These are phyloP conservation scores for Periparus ater DNA, from an alignment of 2,797 vertebrate genomes.

Conservation along the genomic window DNA sequence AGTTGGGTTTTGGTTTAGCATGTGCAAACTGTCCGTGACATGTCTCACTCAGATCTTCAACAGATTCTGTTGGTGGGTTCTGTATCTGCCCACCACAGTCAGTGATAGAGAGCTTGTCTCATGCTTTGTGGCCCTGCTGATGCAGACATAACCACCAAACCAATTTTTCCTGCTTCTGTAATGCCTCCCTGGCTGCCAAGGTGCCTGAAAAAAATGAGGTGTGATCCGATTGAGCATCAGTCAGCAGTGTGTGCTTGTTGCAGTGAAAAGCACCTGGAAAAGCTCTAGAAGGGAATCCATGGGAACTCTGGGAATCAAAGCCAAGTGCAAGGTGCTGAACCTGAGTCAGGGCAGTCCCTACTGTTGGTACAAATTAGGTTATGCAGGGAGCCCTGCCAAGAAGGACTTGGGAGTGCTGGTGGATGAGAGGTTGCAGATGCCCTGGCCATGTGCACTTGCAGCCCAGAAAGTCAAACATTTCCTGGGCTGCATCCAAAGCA, in stretches of 20 bases:
- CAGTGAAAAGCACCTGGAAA: neutral
- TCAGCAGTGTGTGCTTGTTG: neutral
- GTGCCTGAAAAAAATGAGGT: neutral
- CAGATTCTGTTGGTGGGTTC: fast-evolving
- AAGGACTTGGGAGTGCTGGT: neutral
- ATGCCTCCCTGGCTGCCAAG: neutral
- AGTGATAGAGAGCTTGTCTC: neutral
- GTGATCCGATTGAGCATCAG: neutral
- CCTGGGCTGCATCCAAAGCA: neutral
- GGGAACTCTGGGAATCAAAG: neutral
- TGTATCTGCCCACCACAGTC: neutral
- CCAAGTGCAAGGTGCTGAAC: neutral
- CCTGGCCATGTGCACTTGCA: neutral
- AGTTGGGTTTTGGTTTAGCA: neutral
- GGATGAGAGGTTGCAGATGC: neutral
- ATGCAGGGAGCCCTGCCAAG: neutral
- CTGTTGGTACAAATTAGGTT: neutral
- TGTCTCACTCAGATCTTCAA: neutral
- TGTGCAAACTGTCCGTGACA: neutral
- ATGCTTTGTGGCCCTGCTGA: neutral
- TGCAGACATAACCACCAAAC: neutral
- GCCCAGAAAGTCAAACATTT: neutral
- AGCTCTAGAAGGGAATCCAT: neutral
- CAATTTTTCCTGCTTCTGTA: neutral
- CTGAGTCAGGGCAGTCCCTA: neutral